Base-by-base conservation (phyloP, 2,888 invertebrate species). In the Nematopogon swammerdamellus region DNA sequence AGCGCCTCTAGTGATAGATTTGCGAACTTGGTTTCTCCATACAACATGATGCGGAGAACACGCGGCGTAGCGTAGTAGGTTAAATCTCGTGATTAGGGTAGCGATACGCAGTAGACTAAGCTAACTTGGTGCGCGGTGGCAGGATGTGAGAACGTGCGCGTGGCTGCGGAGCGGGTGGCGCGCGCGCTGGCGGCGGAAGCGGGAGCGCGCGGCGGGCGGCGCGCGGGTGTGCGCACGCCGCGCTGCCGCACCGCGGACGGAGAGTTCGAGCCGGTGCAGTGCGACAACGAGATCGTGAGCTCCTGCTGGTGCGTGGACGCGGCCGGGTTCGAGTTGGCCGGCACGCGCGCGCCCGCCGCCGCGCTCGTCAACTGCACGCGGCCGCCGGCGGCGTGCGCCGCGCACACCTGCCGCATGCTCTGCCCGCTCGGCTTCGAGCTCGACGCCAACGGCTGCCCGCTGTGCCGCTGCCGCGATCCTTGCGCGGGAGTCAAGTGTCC, bases 301-400 rank as follows among this genome's bases (percentile, higher is more conserved):
- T 82, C 83, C 29, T 93, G 93, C 64, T 93, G 92, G 92, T 93
- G 93, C 64, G 89, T 92, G 8, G 90, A 92, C 62, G 81, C 86
- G 52, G 82, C 87, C 53, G 93, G 93, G 1, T 85, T 85, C 55
- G 92, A 93, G 76, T 64, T 90, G 16, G 85, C 90, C 2, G 91
- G 91, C 45, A 92, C 92, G 0, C 72, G 87, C 55, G 86, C 87
- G 1, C 80, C 84, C 16, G 82, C 85, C 1, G 85, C 84, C 29
- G 79, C 80, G 1, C 68, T 84, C 17, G 85, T 89, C 19, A 88
- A 90, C 68, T 90, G 90, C 64, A 84, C 87, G 10, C 81, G 85
- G 63, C 81, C 80, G 46, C 81, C 80, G 45, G 82, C 84, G 25
- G 80, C 86, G 1, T 93, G 93, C 61, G 85, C 89, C 0, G 89